Evolutionary conservation across 2,888 invertebrate genomes (phyloP).

Genomic region (Tetanocera ferruginea): DNA sequence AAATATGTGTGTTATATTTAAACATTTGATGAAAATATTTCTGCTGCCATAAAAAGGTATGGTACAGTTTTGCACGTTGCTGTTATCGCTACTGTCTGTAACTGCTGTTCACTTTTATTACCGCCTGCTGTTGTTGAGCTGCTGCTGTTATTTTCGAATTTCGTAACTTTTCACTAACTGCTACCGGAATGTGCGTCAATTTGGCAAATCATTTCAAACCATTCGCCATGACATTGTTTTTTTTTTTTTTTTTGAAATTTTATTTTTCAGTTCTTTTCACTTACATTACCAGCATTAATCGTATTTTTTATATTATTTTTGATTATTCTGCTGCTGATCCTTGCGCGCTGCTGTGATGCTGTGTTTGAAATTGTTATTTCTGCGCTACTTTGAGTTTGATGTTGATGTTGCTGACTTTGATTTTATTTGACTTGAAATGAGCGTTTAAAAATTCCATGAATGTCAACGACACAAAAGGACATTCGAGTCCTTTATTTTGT

Average conservation of each 20-base stretch:
- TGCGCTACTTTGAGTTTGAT: background rate
- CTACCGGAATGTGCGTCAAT: slow-evolving; percentile 1
- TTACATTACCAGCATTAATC: background rate
- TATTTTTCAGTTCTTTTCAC: background rate
- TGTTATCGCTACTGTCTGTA: too few species aligned
- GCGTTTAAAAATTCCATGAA: slow-evolving; percentile 24
- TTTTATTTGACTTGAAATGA: slow-evolving; percentile 29
- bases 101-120: too few species aligned
- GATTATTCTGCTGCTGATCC: slow-evolving; percentile 25
- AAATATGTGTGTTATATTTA: too few species aligned
- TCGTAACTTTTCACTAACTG: too few species aligned
- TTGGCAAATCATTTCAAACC: slow-evolving; percentile 6
- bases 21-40: too few species aligned
- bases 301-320: slow-evolving; percentile 32
- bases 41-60: too few species aligned
- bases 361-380: background rate
- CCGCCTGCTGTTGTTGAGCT: too few species aligned
- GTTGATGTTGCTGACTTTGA: slow-evolving; percentile 17
- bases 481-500: background rate
- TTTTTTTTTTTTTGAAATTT: slow-evolving; percentile 13
- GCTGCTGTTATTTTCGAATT: too few species aligned
- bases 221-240: slow-evolving; percentile 12
- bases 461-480: slow-evolving; percentile 24
- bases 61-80: too few species aligned
- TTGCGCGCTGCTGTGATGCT: background rate